Conservation (phyloP, 2,888 invertebrate species). For the Nemapogon koenigi region DNA sequence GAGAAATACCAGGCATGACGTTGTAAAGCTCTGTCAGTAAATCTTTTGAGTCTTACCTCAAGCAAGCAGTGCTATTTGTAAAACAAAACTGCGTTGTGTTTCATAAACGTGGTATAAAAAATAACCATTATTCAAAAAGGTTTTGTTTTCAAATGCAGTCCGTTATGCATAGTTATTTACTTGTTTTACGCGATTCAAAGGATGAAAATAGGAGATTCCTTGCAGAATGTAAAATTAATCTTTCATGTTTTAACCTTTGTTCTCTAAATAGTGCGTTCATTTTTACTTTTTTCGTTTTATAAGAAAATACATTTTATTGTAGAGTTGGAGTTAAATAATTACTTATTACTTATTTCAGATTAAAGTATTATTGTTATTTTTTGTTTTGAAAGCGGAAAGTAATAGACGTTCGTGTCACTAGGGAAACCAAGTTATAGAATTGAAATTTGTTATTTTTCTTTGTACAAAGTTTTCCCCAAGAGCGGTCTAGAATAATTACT, state of each 20-base stretch:
- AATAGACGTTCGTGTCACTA: too few species aligned
- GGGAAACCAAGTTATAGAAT: too few species aligned
- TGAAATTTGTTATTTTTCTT: too few species aligned
- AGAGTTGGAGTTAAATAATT: too few species aligned
- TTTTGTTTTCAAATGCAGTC: slow-evolving; percentile 4
- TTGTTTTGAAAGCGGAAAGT: too few species aligned
- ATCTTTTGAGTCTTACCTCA: slow-evolving; percentile 2
- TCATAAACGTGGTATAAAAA: slow-evolving; percentile 1
- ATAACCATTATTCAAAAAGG: slow-evolving; percentile 5
- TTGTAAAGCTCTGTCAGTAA: slow-evolving; percentile 3
- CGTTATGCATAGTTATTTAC: slow-evolving; percentile 4
- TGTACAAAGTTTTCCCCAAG: too few species aligned
- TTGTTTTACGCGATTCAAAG: neutral
- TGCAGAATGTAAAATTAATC: too few species aligned
- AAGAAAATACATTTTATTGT: too few species aligned
- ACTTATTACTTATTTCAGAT: too few species aligned
- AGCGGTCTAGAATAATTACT: too few species aligned
- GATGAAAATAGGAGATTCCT: neutral
- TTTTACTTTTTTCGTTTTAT: neutral
- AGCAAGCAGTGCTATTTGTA: slow-evolving; percentile 1
- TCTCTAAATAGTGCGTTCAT: neutral
- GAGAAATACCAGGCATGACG: slow-evolving; percentile 7
- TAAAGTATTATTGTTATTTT: too few species aligned
- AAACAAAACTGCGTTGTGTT: slow-evolving; percentile 3
- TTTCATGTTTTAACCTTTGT: too few species aligned